phyloP scores from a whole-genome alignment of 1,140 invertebrate species.

The Eurosta solidaginis region DNA sequence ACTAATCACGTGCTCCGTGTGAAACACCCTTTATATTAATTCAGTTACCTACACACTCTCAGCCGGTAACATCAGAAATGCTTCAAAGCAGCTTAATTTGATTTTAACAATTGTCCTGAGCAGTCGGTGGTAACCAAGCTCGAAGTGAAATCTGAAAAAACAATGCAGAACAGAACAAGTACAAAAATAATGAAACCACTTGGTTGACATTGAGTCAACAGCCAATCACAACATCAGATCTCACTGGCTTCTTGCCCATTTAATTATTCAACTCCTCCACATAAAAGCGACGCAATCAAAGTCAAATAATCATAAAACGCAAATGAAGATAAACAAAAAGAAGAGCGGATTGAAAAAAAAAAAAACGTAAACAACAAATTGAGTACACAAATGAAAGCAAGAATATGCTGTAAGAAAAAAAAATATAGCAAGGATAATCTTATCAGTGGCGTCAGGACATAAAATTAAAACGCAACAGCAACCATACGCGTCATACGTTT shows the following conservation, averaged over 20 bases:
- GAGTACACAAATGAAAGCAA: not conserved
- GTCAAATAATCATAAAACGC: conserved; percentile 26
- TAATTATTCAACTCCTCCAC: not conserved
- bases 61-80: not conserved
- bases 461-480: conserved; percentile 10
- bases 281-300: conserved; percentile 9
- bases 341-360: not conserved
- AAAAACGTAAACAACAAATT: not conserved
- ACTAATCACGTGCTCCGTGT: too few relatives aligned
- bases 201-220: not conserved
- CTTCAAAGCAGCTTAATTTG: not conserved
- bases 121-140: not conserved
- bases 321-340: not conserved
- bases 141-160: not conserved
- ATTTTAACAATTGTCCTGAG: not conserved
- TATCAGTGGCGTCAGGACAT: too few relatives aligned
- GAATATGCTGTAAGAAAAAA: not conserved
- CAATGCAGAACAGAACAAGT: not conserved
- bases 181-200: not conserved
- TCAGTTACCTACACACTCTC: too few relatives aligned
- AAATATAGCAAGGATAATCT: not conserved
- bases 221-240: not conserved
- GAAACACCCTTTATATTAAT: too few relatives aligned
- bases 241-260: not conserved
- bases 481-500: not conserved